phyloP scores from a whole-genome alignment of 2,888 invertebrate genomes.

The Tipula helvola region DNA sequence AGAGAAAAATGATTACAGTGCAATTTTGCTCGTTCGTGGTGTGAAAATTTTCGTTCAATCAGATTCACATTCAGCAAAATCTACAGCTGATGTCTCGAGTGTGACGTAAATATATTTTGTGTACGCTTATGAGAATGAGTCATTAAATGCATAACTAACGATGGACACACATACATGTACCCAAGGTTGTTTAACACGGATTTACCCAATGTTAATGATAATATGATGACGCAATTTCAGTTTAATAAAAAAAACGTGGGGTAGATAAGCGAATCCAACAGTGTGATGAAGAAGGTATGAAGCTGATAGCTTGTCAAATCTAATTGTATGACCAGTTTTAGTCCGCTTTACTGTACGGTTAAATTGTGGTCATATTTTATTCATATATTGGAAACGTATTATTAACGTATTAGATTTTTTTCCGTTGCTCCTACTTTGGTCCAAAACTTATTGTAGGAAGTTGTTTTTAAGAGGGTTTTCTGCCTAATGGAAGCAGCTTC shows the following conservation, averaged over 20 bases:
- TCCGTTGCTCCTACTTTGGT: too few relatives aligned
- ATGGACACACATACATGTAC: neutral
- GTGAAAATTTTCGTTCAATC: neutral
- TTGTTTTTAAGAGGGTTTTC: too few relatives aligned
- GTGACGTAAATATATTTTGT: neutral
- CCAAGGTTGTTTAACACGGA: neutral
- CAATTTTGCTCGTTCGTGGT: neutral
- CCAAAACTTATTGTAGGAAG: too few relatives aligned
- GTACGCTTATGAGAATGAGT: neutral
- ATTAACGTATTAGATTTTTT: too few relatives aligned
- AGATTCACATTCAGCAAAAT: neutral
- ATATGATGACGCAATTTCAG: neutral
- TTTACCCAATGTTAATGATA: neutral
- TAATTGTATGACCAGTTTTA: too few relatives aligned
- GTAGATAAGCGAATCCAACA: neutral
- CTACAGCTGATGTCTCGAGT: neutral
- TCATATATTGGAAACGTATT: too few relatives aligned
- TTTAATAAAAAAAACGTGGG: neutral
- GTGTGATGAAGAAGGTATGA: too few relatives aligned
- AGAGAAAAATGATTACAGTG: neutral
- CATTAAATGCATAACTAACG: neutral
- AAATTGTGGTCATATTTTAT: too few relatives aligned
- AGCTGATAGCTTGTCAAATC: too few relatives aligned
- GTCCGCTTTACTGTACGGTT: too few relatives aligned
- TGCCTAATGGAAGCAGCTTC: too few relatives aligned